Base-by-base conservation (phyloP, 1,140 invertebrate species). In the Sycophaga agraensis region DNA sequence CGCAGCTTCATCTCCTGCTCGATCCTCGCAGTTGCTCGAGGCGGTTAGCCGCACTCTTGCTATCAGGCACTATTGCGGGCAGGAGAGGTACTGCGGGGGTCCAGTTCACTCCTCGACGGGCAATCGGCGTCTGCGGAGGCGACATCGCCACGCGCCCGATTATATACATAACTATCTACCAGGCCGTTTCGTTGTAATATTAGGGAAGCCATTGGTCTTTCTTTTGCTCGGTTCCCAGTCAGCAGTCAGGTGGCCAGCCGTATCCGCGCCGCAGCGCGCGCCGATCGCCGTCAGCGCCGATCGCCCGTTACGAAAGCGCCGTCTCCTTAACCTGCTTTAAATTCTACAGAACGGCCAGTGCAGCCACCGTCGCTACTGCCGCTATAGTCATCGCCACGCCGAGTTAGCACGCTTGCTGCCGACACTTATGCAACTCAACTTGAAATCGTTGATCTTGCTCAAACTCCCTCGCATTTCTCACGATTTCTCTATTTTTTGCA, bases 261-360 rank as follows among this genome's bases (percentile, higher is more conserved):
- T 49, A 14, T 31, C 34, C 61, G 43, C 17, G 22, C 22, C 42
- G 17, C 14, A 4, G 4, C 28, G 28, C 28, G 28, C 11, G 28
- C 11, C 11, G 28, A 11, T 49, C 16, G 49, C 34, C 61, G 43
- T 22, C 39, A 17, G 51, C 16, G 35, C 17, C 35, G 40, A 68
- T 70, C 63, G 51, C 62, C 62, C 65, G 68, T 78, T 76, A 65
- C 74, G 73, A 74, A 76, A 78, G 68, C 61, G 43, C 53, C 55
- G 70, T 78, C 72, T 74, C 75, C 73, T 78, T 76, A 76, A 77
- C 73, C 74, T 70, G 70, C 67, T 76, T 74, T 71, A 70, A 69
- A 69, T 58, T 63, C 7, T 49, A 39, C 31, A 55, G 12, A 43
- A 19, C 40, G 28, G 17, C 28, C 28, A 31, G 4, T 42, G 5